Evolutionary conservation across 23 tunicate genomes (phyloP).

Genomic region (Styela plicata): DNA sequence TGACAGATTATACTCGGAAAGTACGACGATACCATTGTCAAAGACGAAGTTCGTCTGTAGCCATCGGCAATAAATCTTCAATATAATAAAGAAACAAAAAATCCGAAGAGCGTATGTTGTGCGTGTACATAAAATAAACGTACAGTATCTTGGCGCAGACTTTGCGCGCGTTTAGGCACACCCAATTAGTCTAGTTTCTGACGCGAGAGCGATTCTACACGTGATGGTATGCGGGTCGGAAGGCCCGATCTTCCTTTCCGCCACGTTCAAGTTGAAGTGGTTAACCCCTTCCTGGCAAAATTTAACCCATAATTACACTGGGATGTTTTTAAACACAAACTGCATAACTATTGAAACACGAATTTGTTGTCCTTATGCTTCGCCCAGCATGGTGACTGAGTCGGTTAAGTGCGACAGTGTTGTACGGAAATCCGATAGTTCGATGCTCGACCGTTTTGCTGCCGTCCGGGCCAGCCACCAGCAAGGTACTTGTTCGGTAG

Average conservation of each 20-base stretch:
- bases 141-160: background rate
- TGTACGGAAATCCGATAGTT: too few species aligned
- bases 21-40: background rate
- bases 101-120: background rate
- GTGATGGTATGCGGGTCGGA: background rate
- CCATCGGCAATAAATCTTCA: background rate
- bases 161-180: background rate
- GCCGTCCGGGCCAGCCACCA: too few species aligned
- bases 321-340: too few species aligned
- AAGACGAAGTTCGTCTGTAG: background rate
- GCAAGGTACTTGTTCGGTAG: too few species aligned
- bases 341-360: too few species aligned
- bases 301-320: background rate
- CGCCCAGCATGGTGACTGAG: too few species aligned
- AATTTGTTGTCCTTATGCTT: too few species aligned
- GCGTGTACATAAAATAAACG: background rate
- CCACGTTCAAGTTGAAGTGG: constrained; percentile 5
- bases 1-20: background rate
- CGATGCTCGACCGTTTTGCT: too few species aligned
- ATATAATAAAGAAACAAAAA: background rate
- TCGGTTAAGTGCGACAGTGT: too few species aligned
- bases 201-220: background rate
- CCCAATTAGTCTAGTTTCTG: background rate
- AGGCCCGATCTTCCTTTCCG: background rate
- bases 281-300: background rate